Conservation (phyloP, 92 coral and sea anemone genomes). For the Ricordea florida region DNA sequence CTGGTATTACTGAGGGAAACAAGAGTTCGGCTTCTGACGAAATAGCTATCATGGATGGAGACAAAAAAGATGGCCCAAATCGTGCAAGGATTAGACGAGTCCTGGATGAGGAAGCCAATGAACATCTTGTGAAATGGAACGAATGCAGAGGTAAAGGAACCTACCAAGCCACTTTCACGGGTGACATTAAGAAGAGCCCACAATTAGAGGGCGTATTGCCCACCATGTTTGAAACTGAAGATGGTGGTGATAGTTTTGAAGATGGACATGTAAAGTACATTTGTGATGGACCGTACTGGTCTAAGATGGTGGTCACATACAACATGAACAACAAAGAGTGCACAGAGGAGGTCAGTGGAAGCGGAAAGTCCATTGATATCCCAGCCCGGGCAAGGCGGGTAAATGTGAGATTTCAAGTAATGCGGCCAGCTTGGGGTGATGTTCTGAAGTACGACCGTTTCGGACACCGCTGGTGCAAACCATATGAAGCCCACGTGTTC, state of each 20-base stretch:
- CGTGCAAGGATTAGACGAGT: neutral
- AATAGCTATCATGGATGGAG: neutral
- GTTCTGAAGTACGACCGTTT: conserved; percentile 61
- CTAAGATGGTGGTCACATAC: conserved; percentile 52
- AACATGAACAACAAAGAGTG: neutral
- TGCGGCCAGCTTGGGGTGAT: conserved; percentile 30
- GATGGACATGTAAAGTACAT: conserved; percentile 20
- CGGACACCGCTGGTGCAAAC: conserved; percentile 18
- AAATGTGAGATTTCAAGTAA: conserved; percentile 28
- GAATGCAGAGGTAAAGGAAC: neutral
- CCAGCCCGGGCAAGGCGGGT: conserved; percentile 32
- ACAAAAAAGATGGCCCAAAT: neutral
- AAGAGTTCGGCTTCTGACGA: neutral
- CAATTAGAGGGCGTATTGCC: neutral
- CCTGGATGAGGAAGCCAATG: neutral
- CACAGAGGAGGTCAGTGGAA: conserved; percentile 19
- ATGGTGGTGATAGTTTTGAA: neutral
- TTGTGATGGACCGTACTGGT: conserved; percentile 25
- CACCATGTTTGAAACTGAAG: neutral
- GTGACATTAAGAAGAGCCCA: neutral
- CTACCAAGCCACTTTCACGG: neutral
- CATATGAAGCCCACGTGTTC: conserved; percentile 46
- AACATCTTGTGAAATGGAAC: neutral
- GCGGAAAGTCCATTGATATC: conserved; percentile 2
- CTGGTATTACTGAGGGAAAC: neutral